Evolutionary conservation across 2,888 invertebrate genomes (phyloP).

Genomic region (Holacanthella duospinosa): DNA sequence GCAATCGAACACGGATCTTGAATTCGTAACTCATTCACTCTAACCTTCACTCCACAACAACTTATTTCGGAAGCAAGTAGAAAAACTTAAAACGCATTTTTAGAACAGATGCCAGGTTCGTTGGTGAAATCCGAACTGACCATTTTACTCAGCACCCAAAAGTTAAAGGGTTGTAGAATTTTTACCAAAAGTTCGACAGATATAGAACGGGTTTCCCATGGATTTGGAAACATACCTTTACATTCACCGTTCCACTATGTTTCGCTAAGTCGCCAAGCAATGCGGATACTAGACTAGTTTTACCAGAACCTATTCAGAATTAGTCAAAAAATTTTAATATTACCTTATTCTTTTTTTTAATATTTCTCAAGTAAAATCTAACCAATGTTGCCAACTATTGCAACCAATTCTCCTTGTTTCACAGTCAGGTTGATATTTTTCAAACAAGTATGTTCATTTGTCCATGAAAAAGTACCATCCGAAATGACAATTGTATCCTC

Average conservation of each 20-base stretch:
- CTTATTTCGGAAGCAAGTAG: no score
- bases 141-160: no score
- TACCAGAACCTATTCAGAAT: conserved; percentile 64
- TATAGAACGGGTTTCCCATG: no score
- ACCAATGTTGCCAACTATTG: conserved; percentile 72
- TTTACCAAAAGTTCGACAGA: no score
- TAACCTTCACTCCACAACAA: no score
- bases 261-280: conserved; percentile 45
- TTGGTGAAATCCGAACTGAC: no score
- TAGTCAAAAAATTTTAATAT: neutral
- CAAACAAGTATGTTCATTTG: conserved; percentile 38
- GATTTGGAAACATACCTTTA: conserved; percentile 1
- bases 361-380: neutral
- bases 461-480: conserved; percentile 84
- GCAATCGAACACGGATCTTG: no score
- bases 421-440: conserved; percentile 62
- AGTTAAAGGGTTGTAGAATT: no score
- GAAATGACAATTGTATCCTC: conserved; percentile 61
- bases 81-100: no score
- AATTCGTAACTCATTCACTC: no score
- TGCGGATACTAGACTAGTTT: conserved; percentile 50
- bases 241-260: conserved; percentile 1
- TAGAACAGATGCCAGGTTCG: no score
- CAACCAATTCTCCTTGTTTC: conserved; percentile 59
- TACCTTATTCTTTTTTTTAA: no score